Conservation (phyloP, 2,113 vertebrate genomes). For the Camelus dromedarius region DNA sequence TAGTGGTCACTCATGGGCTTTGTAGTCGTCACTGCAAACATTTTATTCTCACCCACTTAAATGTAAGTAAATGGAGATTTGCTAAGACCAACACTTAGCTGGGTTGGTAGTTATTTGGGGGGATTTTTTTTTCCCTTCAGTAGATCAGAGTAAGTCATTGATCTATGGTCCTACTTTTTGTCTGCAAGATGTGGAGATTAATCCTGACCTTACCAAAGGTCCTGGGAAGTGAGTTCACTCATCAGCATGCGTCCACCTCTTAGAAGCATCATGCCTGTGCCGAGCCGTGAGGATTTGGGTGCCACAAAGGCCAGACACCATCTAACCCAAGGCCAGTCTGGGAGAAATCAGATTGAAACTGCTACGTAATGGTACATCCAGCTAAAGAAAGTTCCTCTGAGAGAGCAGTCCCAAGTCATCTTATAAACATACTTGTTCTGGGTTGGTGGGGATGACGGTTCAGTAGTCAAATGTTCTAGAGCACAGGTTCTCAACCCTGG, state of each 20-base stretch:
- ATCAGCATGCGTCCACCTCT: neutral
- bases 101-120: conserved; percentile 10
- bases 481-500: conserved; percentile 14
- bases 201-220: conserved; percentile 17
- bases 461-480: neutral
- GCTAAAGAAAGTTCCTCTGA: neutral
- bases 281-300: neutral
- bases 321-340: neutral
- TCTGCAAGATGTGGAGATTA: conserved; percentile 42
- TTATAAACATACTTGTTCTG: neutral
- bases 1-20: neutral
- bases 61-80: neutral
- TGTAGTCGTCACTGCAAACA: neutral
- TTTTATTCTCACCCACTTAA: conserved; percentile 50
- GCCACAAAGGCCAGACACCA: neutral
- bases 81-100: conserved; percentile 26
- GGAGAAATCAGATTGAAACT: conserved; percentile 22
- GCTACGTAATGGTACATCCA: neutral
- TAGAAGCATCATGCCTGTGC: neutral
- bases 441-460: neutral
- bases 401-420: conserved; percentile 7
- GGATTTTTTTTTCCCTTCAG: neutral
- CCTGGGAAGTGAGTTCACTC: neutral
- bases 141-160: conserved; percentile 8
- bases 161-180: conserved; percentile 8